Base-by-base conservation (phyloP, 2,797 vertebrate genomes). In the Poeciliopsis presidionis region DNA sequence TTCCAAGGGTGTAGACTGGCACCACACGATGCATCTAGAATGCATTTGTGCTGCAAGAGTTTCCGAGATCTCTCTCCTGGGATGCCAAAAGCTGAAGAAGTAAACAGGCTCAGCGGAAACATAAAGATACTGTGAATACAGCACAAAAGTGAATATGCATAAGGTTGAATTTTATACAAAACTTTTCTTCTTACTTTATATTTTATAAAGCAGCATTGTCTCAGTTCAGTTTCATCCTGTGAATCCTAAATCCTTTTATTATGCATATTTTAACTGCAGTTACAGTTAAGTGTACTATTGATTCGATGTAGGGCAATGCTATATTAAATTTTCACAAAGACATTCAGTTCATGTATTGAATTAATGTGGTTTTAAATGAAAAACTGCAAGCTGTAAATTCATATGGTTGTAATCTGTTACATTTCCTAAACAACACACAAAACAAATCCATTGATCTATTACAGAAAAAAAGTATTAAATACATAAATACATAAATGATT, bases 11-110 rank as follows among this genome's bases (percentile, higher is more conserved):
- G 49, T 75, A 43, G 28, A 61, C 25, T 25, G 71, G 74, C 71
- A 16, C 80, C 82, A 81, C 43, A 83, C 80, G 79, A 55, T 59
- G 80, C 76, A 41, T 74, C 74, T 73, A 73, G 77, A 78, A 81
- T 83, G 74, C 78, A 72, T 75, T 59, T 69, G 57, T 2, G 4
- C 81, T 77, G 77, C 79, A 79, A 77, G 72, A 81, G 78, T 83
- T 86, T 86, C 84, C 70, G 8, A 70, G 53, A 39, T 72, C 71
- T 33, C 18, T 33, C 86, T 81, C 80, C 61, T 18, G 84, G 75
- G 84, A 82, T 49, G 13, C 16, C 9, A 72, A 45, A 51, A 11
- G 59, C n/a, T 57, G 55, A 65, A 41, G 69, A 20, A 9, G 76
- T 74, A 77, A 83, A 84, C 80, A 89, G 72, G 78, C 74, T 73